These are phyloP conservation scores for Ecliptopera silaceata DNA, from an alignment of 2,888 invertebrate genomes.

Conservation along the genomic window DNA sequence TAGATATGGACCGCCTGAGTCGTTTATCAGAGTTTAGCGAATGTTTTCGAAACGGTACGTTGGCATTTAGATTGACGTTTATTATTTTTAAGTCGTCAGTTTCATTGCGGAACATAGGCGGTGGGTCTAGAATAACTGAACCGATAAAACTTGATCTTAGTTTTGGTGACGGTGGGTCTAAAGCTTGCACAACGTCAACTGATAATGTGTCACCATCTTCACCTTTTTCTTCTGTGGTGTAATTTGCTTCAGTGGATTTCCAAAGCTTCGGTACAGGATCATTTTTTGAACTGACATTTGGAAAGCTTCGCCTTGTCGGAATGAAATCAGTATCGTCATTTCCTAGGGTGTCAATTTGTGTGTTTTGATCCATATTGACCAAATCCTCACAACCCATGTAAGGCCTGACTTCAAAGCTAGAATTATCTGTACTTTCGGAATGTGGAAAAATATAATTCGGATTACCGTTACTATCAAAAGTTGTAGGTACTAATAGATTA, in stretches of 20 bases:
- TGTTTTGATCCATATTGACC: slow-evolving; percentile 84
- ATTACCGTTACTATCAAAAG: slow-evolving; percentile 26
- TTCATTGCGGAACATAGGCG: slow-evolving; percentile 83
- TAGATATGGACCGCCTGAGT: slow-evolving; percentile 72
- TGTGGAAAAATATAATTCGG: slow-evolving; percentile 64
- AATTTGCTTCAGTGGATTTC: slow-evolving; percentile 74
- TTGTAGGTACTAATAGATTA: slow-evolving; percentile 39
- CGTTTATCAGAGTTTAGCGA: slow-evolving; percentile 85
- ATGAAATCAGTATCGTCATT: slow-evolving; percentile 63
- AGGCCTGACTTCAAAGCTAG: slow-evolving; percentile 80
- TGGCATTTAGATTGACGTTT: slow-evolving; percentile 68
- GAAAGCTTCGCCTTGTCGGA: slow-evolving; percentile 85
- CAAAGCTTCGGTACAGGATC: slow-evolving; percentile 65
- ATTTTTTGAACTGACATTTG: slow-evolving; percentile 82
- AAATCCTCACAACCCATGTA: slow-evolving; percentile 88
- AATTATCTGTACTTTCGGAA: slow-evolving; percentile 84
- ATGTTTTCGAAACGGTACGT: slow-evolving; percentile 78
- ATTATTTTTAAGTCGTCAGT: slow-evolving; percentile 72
- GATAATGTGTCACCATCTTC: slow-evolving; percentile 45
- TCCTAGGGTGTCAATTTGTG: slow-evolving; percentile 73
- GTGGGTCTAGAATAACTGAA: slow-evolving; percentile 79
- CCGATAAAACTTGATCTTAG: slow-evolving; percentile 55
- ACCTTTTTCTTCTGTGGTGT: slow-evolving; percentile 48
- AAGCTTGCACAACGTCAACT: slow-evolving; percentile 56
- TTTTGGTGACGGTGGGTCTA: slow-evolving; percentile 73